Percentiles rank a stretch among this genome's conserved stretches.
phyloP scores from a whole-genome alignment of 2,888 invertebrate genomes.

The Diarsia dahlii region DNA sequence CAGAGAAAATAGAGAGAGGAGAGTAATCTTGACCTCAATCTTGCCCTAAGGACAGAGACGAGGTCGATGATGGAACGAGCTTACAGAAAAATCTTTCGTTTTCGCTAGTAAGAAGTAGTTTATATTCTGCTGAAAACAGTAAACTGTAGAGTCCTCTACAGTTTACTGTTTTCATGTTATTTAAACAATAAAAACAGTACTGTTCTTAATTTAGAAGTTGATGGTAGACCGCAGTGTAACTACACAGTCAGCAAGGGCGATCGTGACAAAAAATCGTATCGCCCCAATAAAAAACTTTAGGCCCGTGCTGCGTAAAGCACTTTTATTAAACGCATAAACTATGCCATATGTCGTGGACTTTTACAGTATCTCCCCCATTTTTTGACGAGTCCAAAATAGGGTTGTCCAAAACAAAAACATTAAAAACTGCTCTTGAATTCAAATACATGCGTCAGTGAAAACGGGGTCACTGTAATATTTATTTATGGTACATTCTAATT shows the following conservation, averaged over 20 bases:
- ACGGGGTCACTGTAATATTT: conserved; percentile 12
- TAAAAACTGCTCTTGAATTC: not conserved
- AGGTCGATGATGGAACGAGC: too few species aligned
- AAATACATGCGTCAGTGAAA: not conserved
- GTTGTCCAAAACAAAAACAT: conserved; percentile 16
- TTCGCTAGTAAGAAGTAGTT: not conserved
- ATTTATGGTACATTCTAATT: conserved; percentile 41
- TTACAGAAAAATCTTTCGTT: too few species aligned
- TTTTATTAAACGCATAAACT: conserved; percentile 48
- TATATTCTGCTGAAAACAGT: too few species aligned
- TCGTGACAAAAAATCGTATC: conserved; percentile 25
- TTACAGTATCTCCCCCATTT: conserved; percentile 44
- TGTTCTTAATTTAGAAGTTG: not conserved
- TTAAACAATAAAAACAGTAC: not conserved
- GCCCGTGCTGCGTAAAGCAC: conserved; percentile 22
- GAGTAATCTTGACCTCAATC: too few species aligned
- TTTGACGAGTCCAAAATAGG: conserved; percentile 24
- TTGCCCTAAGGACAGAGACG: too few species aligned
- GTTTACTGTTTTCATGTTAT: not conserved
- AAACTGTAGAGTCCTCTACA: not conserved
- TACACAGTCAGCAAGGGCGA: not conserved
- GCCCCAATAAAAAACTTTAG: conserved; percentile 21
- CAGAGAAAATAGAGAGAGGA: too few species aligned
- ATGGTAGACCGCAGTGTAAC: too few species aligned
- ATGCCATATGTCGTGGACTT: conserved; percentile 41